Evolutionary conservation across 1,140 invertebrate genomes (phyloP), one percentile per base, ranked within the genome.

Genomic region (Lepidotrigona ventralis): DNA sequence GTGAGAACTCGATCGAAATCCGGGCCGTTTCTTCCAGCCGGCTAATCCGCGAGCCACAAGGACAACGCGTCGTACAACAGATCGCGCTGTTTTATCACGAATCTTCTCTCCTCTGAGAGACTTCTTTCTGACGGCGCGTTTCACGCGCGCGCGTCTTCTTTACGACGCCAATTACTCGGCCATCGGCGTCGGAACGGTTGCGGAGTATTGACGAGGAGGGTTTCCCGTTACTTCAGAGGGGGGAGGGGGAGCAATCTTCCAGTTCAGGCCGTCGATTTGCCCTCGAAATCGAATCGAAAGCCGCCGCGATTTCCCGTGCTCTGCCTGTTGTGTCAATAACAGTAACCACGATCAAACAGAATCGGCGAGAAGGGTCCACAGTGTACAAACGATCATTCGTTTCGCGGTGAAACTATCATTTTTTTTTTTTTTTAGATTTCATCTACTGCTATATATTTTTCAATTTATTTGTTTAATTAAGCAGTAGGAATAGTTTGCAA

Each of bases 141-240:
- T 86, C n/a, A n/a, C 83, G 56, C 56, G 76, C 79, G 68, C 83
- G 33, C 29, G 75, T 26, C 51, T 81, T 86, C 84, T 88, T 88
- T 88, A 88, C 81, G 74, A 88, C 69, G 78, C 73, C 87, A 84
- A 88, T 88, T 88, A 88, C 86, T 86, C 83, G 77, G 64, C 53
- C 76, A 81, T 79, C 77, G 86, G 83, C 74, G 33, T 33, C 33
- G 72, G 80, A 83, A 88, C 80, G 78, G 69, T 83, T 88, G 76
- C 84, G 33, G 84, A 66, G 81, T 79, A 89, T 88, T 69, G 84
- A 88, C 88, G 78, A 84, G 86, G 64, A 19, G 39, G 60, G 81
- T 89, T n/a, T 89, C 86, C 73, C 88, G 88, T 89, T 89, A 89
- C 51, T 80, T 83, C 26, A 33, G 14, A 21, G 26, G 60, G n/a